Base-by-base conservation (phyloP, 64 coral and sea anemone genomes). In the Montipora cactus region DNA sequence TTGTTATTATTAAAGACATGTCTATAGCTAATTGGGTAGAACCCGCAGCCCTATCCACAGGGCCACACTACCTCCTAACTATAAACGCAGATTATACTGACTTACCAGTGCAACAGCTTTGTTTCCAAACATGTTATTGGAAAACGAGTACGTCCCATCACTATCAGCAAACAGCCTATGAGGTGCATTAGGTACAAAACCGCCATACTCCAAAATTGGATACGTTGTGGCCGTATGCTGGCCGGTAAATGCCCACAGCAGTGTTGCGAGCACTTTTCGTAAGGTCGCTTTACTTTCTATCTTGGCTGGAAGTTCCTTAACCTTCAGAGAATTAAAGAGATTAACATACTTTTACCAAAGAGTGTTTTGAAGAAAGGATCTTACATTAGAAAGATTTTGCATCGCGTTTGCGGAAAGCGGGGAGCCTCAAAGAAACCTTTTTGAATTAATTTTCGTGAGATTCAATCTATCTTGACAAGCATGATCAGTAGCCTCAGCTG, bases 91-190 rank as follows among this genome's bases (percentile, higher is more conserved):
- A 37, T 2, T 37, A 37, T 37, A 2, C 37, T 37, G 37, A 37
- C 80, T 91, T 90, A 99, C 98, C 92, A 99, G 57, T 18, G 98
- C 98, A 57, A 96, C 88, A 47, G 92, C 95, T 87, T 99, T 99
- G 76, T 99, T 99, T 58, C 98, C 98, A 94, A 99, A 99, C 98
- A 99, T 99, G 48, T 87, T 67, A 49, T 92, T 95, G 19, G 91
- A 94, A 79, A 96, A 99, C 16, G 55, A 71, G 23, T 70, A 79
- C 4, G 74, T 89, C 1, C 95, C 92, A 2, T 99, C 81, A 47
- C 75, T 64, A 64, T 96, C 95, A 85, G 76, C 95, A 75, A 94
- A 99, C 20, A 99, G 64, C 67, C 98, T 92, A 47, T 99, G 95
- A 7, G 98, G 98, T 73, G 98, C 84, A 57, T 99, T 99, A 0